phyloP scores from a whole-genome alignment of 2,888 invertebrate species.

The Megalurothrips usitatus region DNA sequence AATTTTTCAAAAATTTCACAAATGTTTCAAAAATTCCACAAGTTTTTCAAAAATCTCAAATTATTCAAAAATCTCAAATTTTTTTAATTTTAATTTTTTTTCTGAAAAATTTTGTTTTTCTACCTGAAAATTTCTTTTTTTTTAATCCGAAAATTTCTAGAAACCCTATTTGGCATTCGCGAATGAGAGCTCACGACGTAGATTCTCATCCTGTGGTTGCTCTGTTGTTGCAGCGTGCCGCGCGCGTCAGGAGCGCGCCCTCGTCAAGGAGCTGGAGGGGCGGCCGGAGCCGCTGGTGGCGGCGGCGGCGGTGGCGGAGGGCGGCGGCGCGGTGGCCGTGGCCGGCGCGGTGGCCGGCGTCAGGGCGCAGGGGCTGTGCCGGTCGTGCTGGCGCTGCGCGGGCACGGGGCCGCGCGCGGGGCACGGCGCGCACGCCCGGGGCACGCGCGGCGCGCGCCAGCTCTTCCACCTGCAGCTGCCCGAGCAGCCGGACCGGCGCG shows the following conservation, averaged over 20 bases:
- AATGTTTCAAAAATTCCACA: no score
- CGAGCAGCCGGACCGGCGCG: not conserved
- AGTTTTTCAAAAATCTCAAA: no score
- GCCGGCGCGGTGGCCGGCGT: not conserved
- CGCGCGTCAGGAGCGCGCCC: conserved; percentile 15
- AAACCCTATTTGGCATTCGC: no score
- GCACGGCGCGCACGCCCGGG: not conserved
- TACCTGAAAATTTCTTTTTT: no score
- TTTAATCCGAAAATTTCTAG: no score
- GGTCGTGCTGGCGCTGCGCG: not conserved
- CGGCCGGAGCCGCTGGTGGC: not conserved
- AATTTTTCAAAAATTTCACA: no score
- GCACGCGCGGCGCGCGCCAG: not conserved
- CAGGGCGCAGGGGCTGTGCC: not conserved
- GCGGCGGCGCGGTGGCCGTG: not conserved
- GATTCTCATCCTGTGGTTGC: no score
- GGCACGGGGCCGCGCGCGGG: not conserved
- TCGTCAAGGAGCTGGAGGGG: conserved; percentile 20
- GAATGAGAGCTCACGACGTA: no score
- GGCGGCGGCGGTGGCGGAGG: not conserved
- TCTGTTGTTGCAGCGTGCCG: conserved; percentile 11
- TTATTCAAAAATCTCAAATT: no score
- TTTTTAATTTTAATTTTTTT: no score
- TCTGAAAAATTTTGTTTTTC: no score
- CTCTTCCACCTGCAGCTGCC: conserved; percentile 21